Evolutionary conservation across 2,888 invertebrate species (phyloP).

Genomic region (Tribolium freemani): DNA sequence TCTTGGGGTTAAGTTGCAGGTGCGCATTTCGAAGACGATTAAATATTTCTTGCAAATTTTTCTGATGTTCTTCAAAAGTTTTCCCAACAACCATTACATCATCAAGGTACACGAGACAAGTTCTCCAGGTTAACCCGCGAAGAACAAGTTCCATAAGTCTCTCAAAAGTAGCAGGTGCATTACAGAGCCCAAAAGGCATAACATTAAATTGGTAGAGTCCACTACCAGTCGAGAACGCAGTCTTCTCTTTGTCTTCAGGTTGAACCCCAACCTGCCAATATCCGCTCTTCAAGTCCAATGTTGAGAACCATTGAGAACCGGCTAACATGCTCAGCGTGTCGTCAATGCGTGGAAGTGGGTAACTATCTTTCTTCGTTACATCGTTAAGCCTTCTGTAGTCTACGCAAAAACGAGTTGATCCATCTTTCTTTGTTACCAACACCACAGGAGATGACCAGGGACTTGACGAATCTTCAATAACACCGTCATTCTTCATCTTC

Average conservation of each 20-base stretch:
- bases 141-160: constrained; percentile 48
- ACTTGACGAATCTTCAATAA: not conserved
- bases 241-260: constrained; percentile 47
- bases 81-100: constrained; percentile 39
- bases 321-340: constrained; percentile 48
- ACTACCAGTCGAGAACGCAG: constrained; percentile 48
- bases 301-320: constrained; percentile 40
- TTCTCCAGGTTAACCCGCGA: not conserved
- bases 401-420: constrained; percentile 46
- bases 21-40: not conserved
- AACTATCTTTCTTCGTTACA: constrained; percentile 43
- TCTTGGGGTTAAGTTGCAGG: not conserved
- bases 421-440: constrained; percentile 47
- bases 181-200: constrained; percentile 48
- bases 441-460: constrained; percentile 35
- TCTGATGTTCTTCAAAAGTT: constrained; percentile 46
- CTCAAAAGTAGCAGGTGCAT: constrained; percentile 52
- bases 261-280: constrained; percentile 46
- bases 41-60: constrained; percentile 42
- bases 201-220: constrained; percentile 52
- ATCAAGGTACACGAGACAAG: constrained; percentile 31
- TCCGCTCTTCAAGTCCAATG: constrained; percentile 44
- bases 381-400: constrained; percentile 43
- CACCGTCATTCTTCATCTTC: not conserved
- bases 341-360: constrained; percentile 38